Evolutionary conservation across 1,140 invertebrate species (phyloP).

Genomic region (Drosophila kepulauana): DNA sequence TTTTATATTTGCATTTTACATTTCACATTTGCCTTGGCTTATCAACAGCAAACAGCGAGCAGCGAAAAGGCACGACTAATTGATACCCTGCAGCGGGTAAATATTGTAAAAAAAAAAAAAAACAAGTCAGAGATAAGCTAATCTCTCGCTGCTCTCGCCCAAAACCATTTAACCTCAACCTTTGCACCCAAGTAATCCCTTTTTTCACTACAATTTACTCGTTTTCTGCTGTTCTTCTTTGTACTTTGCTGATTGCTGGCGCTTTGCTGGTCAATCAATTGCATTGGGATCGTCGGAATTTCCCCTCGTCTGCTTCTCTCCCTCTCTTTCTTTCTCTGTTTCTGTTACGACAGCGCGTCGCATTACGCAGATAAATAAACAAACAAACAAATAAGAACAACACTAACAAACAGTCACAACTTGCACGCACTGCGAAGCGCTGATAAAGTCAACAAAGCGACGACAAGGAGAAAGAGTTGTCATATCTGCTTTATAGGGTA

Average conservation of each 20-base stretch:
- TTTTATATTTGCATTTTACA: too few species aligned
- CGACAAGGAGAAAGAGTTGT: background rate
- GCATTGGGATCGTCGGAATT: background rate
- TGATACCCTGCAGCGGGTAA: background rate
- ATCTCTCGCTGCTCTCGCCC: background rate
- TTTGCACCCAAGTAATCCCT: background rate
- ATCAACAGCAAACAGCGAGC: background rate
- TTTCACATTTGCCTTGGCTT: background rate
- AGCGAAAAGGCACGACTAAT: background rate
- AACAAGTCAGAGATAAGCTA: background rate
- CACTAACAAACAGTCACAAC: conserved; percentile 7
- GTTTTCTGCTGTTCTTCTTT: too few species aligned
- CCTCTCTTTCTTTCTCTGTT: conserved; percentile 17
- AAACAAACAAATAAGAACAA: conserved; percentile 39
- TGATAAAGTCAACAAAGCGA: conserved; percentile 35
- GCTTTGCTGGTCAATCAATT: background rate
- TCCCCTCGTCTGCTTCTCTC: background rate
- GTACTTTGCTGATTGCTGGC: background rate
- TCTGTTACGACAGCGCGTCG: conserved; percentile 49
- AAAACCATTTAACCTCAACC: background rate
- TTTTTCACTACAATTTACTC: background rate
- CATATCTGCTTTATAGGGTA: background rate
- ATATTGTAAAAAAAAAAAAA: background rate
- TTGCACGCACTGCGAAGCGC: conserved; percentile 15
- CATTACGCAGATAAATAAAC: conserved; percentile 57